Percentiles rank a stretch among this genome's conserved stretches.
phyloP scores from a whole-genome alignment of 2,888 invertebrate genomes.

The Lycocerus yunnanus region DNA sequence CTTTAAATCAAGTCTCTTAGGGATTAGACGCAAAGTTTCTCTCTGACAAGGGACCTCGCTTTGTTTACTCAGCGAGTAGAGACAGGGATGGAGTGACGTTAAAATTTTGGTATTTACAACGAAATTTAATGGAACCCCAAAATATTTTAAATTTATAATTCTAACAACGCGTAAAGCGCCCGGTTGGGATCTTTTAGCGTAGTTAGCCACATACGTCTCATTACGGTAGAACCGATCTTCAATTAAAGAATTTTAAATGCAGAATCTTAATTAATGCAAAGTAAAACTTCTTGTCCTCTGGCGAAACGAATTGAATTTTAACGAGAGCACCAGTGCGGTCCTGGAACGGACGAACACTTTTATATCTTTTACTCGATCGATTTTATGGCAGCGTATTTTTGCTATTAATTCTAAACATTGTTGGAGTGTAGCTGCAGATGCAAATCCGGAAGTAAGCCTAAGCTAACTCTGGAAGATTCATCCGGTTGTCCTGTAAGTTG shows the following conservation, averaged over 20 bases:
- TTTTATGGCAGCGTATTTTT: not conserved
- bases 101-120: no score
- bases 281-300: no score
- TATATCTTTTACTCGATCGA: not conserved
- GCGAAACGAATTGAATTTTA: no score
- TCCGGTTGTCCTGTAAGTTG: slow-evolving; percentile 19
- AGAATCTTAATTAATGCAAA: no score
- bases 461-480: not conserved
- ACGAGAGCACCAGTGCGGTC: no score
- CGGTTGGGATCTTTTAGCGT: no score
- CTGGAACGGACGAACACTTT: not conserved
- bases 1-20: not conserved
- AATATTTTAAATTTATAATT: no score
- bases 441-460: not conserved
- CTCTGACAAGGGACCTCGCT: not conserved
- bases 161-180: no score
- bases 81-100: not conserved
- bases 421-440: not conserved
- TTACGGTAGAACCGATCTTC: no score
- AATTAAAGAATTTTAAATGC: no score
- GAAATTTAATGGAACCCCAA: no score
- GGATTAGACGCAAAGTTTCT: not conserved
- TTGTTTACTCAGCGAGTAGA: not conserved
- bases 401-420: not conserved
- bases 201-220: no score